Conservation (phyloP, 1,140 invertebrate genomes). For the Bursaphelenchus mucronatus region DNA sequence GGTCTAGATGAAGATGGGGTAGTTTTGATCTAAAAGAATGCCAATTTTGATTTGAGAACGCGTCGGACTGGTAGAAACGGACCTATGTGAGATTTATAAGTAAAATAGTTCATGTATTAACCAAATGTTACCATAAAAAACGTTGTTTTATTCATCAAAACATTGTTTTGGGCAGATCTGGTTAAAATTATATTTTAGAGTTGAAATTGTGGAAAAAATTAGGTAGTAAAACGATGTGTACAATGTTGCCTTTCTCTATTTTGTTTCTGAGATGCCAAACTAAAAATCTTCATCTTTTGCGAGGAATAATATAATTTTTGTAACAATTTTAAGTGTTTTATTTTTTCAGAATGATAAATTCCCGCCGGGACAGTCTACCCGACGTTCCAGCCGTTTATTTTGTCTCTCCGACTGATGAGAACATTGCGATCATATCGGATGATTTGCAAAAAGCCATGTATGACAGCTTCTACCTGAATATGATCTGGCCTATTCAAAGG, state of each 20-base stretch:
- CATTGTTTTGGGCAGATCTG: too few relatives aligned
- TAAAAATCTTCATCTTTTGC: neutral
- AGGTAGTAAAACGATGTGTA: too few relatives aligned
- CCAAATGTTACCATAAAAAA: too few relatives aligned
- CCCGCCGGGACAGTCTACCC: conserved; percentile 87
- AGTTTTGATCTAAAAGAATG: too few relatives aligned
- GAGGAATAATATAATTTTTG: conserved; percentile 13
- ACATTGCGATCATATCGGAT: conserved; percentile 78
- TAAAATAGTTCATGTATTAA: too few relatives aligned
- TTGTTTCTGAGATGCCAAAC: neutral
- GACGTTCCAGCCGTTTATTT: conserved; percentile 99
- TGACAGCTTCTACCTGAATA: conserved; percentile 92
- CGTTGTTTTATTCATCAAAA: too few relatives aligned
- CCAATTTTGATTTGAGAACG: too few relatives aligned
- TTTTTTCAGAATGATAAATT: conserved; percentile 67
- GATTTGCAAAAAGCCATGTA: conserved; percentile 82
- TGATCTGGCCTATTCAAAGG: conserved; percentile 88
- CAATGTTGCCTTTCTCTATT: neutral
- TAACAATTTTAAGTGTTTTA: conserved; percentile 6
- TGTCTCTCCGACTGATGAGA: conserved; percentile 92
- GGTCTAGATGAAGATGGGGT: too few relatives aligned
- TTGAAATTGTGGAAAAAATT: too few relatives aligned
- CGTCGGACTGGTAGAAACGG: too few relatives aligned
- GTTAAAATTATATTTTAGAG: too few relatives aligned
- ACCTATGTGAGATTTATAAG: too few relatives aligned